A percentile compares a stretch with the other conserved stretches of the same genome.
Evolutionary conservation across 2,888 invertebrate species (phyloP).

Genomic region (Drosophila diplacantha): DNA sequence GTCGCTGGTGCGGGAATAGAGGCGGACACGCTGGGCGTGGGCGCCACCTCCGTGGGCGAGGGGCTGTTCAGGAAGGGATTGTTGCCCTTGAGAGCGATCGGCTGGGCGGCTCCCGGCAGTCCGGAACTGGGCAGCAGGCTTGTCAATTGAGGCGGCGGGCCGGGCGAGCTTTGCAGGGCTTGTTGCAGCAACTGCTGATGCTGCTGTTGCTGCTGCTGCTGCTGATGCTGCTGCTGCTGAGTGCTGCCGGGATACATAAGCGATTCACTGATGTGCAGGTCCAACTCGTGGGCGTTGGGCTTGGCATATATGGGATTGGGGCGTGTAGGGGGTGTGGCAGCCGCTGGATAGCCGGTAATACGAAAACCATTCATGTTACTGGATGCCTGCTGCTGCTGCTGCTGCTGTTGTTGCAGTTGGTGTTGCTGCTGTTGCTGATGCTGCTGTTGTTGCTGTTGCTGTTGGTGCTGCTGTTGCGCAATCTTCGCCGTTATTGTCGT

Average conservation of each 20-base stretch:
- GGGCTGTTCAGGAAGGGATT: conserved; percentile 75
- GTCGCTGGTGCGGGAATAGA: conserved; percentile 16
- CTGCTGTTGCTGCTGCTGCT: conserved; percentile 30
- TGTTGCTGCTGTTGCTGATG: conserved; percentile 46
- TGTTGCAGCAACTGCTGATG: conserved; percentile 41
- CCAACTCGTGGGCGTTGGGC: conserved; percentile 64
- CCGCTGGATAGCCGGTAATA: conserved; percentile 73
- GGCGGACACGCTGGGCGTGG: conserved; percentile 18
- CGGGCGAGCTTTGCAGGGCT: conserved; percentile 64
- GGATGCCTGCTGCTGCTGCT: conserved; percentile 30
- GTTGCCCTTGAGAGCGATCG: conserved; percentile 76
- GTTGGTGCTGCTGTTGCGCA: conserved; percentile 48
- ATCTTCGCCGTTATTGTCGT: conserved; percentile 56
- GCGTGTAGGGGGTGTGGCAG: conserved; percentile 51
- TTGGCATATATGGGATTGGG: conserved; percentile 53
- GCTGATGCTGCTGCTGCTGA: conserved; percentile 24
- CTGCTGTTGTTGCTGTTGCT: no score
- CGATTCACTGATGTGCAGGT: conserved; percentile 71
- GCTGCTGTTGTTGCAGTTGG: conserved; percentile 34
- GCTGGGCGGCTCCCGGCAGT: conserved; percentile 62
- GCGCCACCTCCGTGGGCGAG: conserved; percentile 66
- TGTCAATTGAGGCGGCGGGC: conserved; percentile 67
- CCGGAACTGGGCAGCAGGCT: conserved; percentile 63
- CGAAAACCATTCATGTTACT: conserved; percentile 73
- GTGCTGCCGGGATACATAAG: conserved; percentile 63